phyloP scores from a whole-genome alignment of 2,888 invertebrate species.

The Achlya flavicornis region DNA sequence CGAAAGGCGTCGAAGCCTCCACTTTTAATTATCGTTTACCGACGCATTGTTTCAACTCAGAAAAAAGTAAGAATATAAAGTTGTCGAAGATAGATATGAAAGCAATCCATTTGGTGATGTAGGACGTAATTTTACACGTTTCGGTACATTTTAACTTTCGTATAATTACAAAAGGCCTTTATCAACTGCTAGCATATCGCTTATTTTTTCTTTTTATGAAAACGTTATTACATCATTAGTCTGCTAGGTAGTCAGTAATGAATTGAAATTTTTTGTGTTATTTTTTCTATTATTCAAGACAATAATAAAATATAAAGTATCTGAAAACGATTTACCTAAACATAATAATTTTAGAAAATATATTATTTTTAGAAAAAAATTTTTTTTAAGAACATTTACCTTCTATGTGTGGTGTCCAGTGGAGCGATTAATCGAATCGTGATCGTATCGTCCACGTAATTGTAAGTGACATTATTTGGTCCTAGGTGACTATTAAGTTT shows the following conservation, averaged over 20 bases:
- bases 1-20: conserved; percentile 57
- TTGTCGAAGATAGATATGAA: conserved; percentile 48
- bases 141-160: neutral
- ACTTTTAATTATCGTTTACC: conserved; percentile 77
- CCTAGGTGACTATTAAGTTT: neutral
- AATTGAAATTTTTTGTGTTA: too few species aligned
- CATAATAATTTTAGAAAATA: too few species aligned
- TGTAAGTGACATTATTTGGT: neutral
- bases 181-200: neutral
- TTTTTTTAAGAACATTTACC: neutral
- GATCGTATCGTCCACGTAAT: neutral
- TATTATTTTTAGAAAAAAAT: neutral
- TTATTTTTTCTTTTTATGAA: too few species aligned
- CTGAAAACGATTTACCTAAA: too few species aligned
- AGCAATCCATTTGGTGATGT: conserved; percentile 28
- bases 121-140: conserved; percentile 17
- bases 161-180: neutral
- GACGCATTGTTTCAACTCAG: conserved; percentile 59
- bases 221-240: too few species aligned
- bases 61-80: conserved; percentile 57
- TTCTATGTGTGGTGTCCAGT: conserved; percentile 4
- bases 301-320: too few species aligned
- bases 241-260: too few species aligned
- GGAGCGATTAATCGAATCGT: conserved; percentile 1
- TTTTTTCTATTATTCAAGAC: too few species aligned